phyloP scores from a whole-genome alignment of 2,888 invertebrate genomes.

The Synanthedon myopaeformis region DNA sequence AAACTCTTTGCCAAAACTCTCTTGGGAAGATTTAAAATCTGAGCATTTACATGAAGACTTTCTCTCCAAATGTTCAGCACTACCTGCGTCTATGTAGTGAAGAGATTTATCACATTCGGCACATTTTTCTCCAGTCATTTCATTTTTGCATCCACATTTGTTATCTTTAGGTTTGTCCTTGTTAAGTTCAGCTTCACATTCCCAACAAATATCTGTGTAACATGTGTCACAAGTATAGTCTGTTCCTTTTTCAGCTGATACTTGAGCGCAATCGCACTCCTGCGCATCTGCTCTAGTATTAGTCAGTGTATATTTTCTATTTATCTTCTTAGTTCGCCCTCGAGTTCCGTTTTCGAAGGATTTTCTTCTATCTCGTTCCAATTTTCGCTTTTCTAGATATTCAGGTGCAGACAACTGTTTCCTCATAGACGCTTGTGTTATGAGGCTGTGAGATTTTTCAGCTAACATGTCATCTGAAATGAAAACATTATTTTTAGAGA shows the following conservation, averaged over 20 bases:
- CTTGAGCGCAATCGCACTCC: conserved; percentile 50
- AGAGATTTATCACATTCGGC: conserved; percentile 52
- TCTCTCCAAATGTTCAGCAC: conserved; percentile 48
- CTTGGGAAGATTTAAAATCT: conserved; percentile 61
- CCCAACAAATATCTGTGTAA: conserved; percentile 55
- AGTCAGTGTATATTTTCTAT: conserved; percentile 51
- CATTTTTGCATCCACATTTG: conserved; percentile 38
- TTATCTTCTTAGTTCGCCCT: conserved; percentile 70
- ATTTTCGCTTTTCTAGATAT: conserved; percentile 87
- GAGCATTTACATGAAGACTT: conserved; percentile 50
- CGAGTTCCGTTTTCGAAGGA: conserved; percentile 72
- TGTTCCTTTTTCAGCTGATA: conserved; percentile 49
- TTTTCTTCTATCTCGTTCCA: conserved; percentile 76
- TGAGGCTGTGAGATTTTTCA: conserved; percentile 69
- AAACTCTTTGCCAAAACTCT: conserved; percentile 55
- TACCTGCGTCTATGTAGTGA: conserved; percentile 56
- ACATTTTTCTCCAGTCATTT: conserved; percentile 39
- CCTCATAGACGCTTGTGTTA: conserved; percentile 72
- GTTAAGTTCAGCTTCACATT: conserved; percentile 48
- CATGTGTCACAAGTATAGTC: conserved; percentile 60
- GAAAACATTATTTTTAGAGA: background rate
- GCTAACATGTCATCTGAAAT: conserved; percentile 72
- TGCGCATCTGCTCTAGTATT: conserved; percentile 32
- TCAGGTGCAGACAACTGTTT: conserved; percentile 88
- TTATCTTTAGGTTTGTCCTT: conserved; percentile 35